Base-by-base conservation (phyloP, 2,888 invertebrate genomes). In the Thecophora atra region DNA sequence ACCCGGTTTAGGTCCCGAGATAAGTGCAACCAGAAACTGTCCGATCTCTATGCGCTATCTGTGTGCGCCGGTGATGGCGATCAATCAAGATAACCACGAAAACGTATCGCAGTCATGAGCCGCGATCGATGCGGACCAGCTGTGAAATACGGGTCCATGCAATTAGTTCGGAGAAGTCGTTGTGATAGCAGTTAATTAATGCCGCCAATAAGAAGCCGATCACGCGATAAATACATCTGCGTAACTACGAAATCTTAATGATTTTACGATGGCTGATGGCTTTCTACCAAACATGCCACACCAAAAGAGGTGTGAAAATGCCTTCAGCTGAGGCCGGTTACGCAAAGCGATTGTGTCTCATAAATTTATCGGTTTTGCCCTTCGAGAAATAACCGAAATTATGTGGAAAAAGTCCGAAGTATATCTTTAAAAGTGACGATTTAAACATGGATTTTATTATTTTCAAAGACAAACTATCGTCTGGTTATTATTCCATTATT, bases 61-160 rank as follows among this genome's bases (percentile, higher is more conserved):
- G 19, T 42, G 30, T 1, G 52, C 66, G 15, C 21, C 19, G 13
- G 24, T 21, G 44, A 21, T 42, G 68, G 58, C 68, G 58, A 68
- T 68, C 68, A 56, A 68, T 68, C 68, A 68, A 68, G 68, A 68
- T 68, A 58, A 68, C 24, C 26, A 24, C 56, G 21, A 68, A 68
- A 24, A 15, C 19, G 56, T 21, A 68, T 68, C 58, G 21, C 37
- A 28, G 24, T 24, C 30, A 24, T n/a, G 58, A 42, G 17, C 58
- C 42, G 21, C 52, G 30, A 37, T 52, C n/a, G 17, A 26, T 19
- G 66, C 54, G 37, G n/a, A 56, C 3, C 19, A 54, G 58, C 58
- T 44, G 24, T 26, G 15, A 56, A 67, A 26, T 28, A 4, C 63
- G 63, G 44, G 44, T 63, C 58, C 28, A 64, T 26, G 54, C 67